These are phyloP conservation scores for Zaprionus capensis DNA, from an alignment of 1,140 invertebrate species.

Conservation along the genomic window DNA sequence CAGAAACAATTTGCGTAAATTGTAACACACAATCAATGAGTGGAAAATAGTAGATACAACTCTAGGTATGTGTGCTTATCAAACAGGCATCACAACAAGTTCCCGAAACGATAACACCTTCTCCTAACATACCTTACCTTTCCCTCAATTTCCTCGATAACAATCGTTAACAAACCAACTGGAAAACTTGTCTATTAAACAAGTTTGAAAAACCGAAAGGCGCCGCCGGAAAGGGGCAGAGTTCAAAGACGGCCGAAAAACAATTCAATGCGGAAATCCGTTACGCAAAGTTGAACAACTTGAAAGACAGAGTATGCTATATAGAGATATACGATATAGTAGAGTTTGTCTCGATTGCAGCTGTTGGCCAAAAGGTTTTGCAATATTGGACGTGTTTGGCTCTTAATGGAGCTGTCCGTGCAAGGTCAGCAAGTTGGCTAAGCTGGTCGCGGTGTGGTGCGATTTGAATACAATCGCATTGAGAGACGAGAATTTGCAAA, in stretches of 20 bases:
- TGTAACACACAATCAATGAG: background rate
- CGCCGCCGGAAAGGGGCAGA: slow-evolving; percentile 27
- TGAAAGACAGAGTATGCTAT: background rate
- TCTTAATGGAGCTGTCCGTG: slow-evolving; percentile 42
- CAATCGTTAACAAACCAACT: background rate
- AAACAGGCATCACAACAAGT: background rate
- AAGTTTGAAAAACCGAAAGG: slow-evolving; percentile 6
- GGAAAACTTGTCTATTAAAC: slow-evolving; percentile 5
- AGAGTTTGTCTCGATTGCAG: slow-evolving; percentile 19
- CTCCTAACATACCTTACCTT: background rate
- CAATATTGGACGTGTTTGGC: slow-evolving; percentile 53
- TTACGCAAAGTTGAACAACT: slow-evolving; percentile 64
- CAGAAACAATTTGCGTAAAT: slow-evolving; percentile 1
- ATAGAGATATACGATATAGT: slow-evolving; percentile 1
- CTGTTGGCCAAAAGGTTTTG: slow-evolving; percentile 61
- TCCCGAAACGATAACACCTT: slow-evolving; percentile 3
- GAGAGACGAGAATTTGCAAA: slow-evolving; percentile 67
- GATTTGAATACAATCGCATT: slow-evolving; percentile 76
- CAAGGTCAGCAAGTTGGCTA: slow-evolving; percentile 71
- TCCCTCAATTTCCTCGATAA: background rate
- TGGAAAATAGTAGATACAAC: background rate
- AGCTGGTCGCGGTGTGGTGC: slow-evolving; percentile 10
- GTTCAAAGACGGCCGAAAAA: slow-evolving; percentile 43
- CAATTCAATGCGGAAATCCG: slow-evolving; percentile 72
- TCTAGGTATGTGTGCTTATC: background rate